Base-by-base conservation (phyloP, 2,888 invertebrate genomes). In the Sympetrum striolatum region DNA sequence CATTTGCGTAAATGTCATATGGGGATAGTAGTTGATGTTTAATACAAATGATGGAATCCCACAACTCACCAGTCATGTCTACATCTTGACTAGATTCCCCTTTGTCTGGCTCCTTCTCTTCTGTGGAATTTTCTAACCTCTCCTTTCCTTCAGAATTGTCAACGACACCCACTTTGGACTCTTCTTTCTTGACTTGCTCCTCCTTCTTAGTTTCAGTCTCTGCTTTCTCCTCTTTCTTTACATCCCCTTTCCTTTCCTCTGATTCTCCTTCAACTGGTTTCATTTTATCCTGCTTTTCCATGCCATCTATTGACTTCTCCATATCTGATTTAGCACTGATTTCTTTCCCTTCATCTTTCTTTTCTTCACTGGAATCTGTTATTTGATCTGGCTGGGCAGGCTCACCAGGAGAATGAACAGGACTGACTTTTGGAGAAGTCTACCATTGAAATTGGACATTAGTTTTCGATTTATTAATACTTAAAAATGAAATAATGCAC, bases 31-130 rank as follows among this genome's bases (percentile, higher is more conserved):
- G 44, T 0, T 44, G 10, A 18, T 3, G 15, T 44, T 8, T 10
- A 5, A 18, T 53, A 15, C 8, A 53, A 53, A 3, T 1, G 18
- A 18, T 3, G 18, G 53, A 18, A 31, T 53, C 81, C 48, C 86
- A 64, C 48, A 80, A 92, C 93, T 92, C 91, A 96, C 96, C 95
- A 92, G 95, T 94, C 96, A 96, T 95, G 93, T 96, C 95, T 93
- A 94, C 93, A 91, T 95, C 94, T 92, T 96, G 93, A 91, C 94
- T 91, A 92, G 93, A 91, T 93, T 93, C 92, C 92, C 92, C 80
- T 92, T 93, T 92, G 92, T 93, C 91, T 91, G 92, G 58, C 92
- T 93, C 95, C 93, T 95, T 91, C 92, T 92, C 90, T 92, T 92
- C 90, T 31, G 53, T 58, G 18, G 48, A 48, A 53, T 82, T 82